These are phyloP conservation scores for Parotia lawesii DNA, from an alignment of 2,113 vertebrate species.

Conservation along the genomic window DNA sequence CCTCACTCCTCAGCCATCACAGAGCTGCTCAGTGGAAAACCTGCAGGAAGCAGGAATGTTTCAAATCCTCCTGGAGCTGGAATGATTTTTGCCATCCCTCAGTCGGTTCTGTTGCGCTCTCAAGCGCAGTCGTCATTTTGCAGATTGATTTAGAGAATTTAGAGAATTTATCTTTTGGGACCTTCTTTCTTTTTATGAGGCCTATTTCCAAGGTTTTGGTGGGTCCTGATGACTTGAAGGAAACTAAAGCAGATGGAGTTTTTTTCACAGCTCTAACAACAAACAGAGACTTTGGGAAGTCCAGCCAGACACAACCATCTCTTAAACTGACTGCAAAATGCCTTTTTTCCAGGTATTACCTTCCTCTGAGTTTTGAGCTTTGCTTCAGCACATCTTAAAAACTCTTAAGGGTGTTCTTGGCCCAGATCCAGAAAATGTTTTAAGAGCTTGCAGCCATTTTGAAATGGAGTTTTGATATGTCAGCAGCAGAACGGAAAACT, in stretches of 20 bases:
- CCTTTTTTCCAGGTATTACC: neutral
- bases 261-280: neutral
- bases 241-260: rapidly evolving
- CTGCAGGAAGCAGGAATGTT: neutral
- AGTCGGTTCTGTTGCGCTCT: rapidly evolving
- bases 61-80: rapidly evolving
- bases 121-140: rapidly evolving
- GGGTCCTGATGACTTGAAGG: neutral
- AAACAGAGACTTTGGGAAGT: neutral
- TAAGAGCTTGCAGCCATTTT: constrained; percentile 32
- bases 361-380: neutral
- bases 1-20: neutral
- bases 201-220: neutral
- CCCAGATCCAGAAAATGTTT: neutral
- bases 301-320: neutral
- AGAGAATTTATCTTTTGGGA: neutral
- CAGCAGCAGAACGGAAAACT: neutral
- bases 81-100: neutral
- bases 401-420: constrained; percentile 27
- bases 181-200: neutral
- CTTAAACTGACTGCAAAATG: neutral
- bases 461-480: neutral
- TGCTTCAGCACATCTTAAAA: constrained; percentile 21
- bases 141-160: neutral
- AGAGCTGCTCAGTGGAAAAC: neutral